Conservation (phyloP, 2,113 vertebrate species). For the Aythya baeri region DNA sequence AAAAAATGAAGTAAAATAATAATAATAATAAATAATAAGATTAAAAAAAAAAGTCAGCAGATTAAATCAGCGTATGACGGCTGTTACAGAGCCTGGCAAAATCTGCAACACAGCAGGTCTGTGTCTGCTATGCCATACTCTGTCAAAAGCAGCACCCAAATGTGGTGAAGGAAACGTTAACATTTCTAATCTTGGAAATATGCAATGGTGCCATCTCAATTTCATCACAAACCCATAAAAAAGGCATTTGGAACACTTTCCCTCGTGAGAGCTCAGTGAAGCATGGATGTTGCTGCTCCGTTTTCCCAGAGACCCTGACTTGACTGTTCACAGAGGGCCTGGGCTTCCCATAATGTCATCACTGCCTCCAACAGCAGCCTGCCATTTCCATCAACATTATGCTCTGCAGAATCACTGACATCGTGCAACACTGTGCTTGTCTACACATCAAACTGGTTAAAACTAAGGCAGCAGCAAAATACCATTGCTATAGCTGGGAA, state of each 20-base stretch:
- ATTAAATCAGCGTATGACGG: slow-evolving; percentile 1
- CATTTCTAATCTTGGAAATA: slow-evolving; percentile 58
- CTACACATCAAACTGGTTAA: slow-evolving; percentile 15
- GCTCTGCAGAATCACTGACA: slow-evolving; percentile 10
- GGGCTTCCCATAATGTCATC: background rate
- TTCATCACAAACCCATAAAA: slow-evolving; percentile 42
- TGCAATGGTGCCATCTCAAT: slow-evolving; percentile 24
- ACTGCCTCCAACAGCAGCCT: slow-evolving; percentile 10
- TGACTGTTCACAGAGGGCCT: background rate
- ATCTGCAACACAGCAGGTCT: slow-evolving; percentile 31
- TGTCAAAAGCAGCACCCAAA: slow-evolving; percentile 36
- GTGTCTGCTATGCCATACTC: slow-evolving; percentile 17
- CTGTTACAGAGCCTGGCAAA: slow-evolving; percentile 36
- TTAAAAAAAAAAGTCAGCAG: background rate
- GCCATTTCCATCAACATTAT: slow-evolving; percentile 40
- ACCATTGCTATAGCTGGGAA: background rate
- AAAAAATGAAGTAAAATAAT: background rate
- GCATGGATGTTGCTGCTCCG: slow-evolving; percentile 40
- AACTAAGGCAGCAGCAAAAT: background rate
- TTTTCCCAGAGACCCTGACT: background rate
- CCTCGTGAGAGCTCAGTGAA: slow-evolving; percentile 12
- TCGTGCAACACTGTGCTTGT: background rate
- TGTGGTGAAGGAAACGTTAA: slow-evolving; percentile 22
- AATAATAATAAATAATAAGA: too few relatives aligned
- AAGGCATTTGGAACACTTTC: background rate